Evolutionary conservation across 2,113 vertebrate species (phyloP).

Genomic region (Archilochus colubris): DNA sequence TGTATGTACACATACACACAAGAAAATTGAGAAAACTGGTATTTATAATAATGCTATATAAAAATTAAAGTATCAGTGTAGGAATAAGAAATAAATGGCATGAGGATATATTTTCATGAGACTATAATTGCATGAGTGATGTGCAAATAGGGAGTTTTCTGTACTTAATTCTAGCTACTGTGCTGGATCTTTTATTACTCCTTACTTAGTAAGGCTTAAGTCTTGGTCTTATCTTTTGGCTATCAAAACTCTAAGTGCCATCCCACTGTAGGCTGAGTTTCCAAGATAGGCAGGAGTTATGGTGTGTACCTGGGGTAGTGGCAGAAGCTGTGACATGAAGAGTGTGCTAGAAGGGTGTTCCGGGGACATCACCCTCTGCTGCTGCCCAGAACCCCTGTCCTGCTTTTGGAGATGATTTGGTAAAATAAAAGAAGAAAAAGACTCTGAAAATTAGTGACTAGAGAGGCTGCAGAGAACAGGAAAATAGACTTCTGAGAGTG

Average conservation of each 20-base stretch:
- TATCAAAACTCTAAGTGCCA: background rate
- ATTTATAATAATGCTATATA: background rate
- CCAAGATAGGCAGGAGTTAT: background rate
- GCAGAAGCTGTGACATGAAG: background rate
- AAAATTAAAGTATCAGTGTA: background rate
- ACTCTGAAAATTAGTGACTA: background rate
- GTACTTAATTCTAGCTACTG: background rate
- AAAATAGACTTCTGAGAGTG: background rate
- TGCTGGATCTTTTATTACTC: background rate
- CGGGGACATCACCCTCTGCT: background rate
- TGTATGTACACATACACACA: background rate
- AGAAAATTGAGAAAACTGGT: background rate
- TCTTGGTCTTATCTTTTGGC: background rate
- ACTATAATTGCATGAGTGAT: background rate
- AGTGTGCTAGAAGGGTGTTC: background rate
- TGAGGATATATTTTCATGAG: background rate
- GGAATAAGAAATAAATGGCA: background rate
- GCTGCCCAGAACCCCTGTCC: background rate
- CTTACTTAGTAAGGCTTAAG: background rate
- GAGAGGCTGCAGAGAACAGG: background rate
- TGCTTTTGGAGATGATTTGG: fast-evolving
- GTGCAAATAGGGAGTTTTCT: background rate
- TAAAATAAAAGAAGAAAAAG: background rate
- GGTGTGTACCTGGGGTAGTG: background rate
- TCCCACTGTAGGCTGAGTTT: background rate